Base-by-base conservation (phyloP, 2,113 vertebrate species). In the Otus sunia region DNA sequence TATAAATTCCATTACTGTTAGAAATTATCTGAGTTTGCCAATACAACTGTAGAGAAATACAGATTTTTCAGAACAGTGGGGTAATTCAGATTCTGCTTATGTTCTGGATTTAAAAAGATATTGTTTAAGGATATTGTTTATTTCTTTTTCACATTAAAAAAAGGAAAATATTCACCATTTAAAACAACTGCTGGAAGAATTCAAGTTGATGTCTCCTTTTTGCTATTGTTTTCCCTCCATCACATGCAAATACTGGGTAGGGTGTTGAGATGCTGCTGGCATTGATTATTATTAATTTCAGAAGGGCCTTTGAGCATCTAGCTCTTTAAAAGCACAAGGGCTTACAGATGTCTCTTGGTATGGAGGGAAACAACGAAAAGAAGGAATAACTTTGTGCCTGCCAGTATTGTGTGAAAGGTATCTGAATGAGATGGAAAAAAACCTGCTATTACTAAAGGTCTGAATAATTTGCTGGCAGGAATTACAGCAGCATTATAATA, bases 141-240 rank as follows among this genome's bases (percentile, higher is more conserved):
- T 96, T 97, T 96, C 88, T 97, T 96, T 97, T 97, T 96, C 96
- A 93, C 90, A 96, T 97, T 96, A 96, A 90, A 96, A 88, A 94
- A 95, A 94, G 74, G 90, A 94, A 95, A 95, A 96, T 96, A 95
- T 94, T 96, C 86, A 69, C 89, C 87, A 94, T 97, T 96, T 97
- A 95, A 95, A 97, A 95, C 91, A 96, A 92, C 92, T 95, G 93
- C 86, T 97, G 93, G 94, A 96, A 96, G 81, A 91, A 90, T 82
- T 94, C 86, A 96, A 96, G 83, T 95, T 92, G 41, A 91, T 94
- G 97, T 95, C 95, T 94, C 79, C 94, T 93, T 97, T 90, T 94
- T 95, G 73, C 97, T 95, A 97, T 97, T 97, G 95, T 97, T 96
- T 95, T 96, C 68, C 36, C 10, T 93, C 94, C 85, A 69, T 95